Evolutionary conservation across 1,140 invertebrate species (phyloP).

Genomic region (Lutraria rhynchaena): DNA sequence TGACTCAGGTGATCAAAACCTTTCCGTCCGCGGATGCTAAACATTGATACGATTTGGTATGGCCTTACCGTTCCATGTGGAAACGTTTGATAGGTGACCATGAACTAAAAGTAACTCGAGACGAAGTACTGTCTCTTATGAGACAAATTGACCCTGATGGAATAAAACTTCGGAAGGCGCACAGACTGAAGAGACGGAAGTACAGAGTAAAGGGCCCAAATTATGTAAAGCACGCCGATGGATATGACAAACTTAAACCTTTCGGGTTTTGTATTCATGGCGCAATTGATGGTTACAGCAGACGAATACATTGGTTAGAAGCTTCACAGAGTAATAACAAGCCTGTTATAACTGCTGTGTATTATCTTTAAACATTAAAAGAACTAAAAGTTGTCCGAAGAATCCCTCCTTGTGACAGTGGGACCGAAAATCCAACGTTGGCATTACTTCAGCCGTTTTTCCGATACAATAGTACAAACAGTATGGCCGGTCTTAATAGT

Average conservation of each 20-base stretch:
- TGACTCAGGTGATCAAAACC: too few relatives aligned
- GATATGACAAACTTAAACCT: constrained; percentile 42
- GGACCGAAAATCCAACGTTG: constrained; percentile 37
- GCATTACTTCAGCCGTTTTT: constrained; percentile 19
- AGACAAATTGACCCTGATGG: too few relatives aligned
- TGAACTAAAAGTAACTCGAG: too few relatives aligned
- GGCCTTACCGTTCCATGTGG: too few relatives aligned
- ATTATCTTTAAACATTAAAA: constrained; percentile 29
- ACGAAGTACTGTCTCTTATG: too few relatives aligned
- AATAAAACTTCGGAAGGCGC: too few relatives aligned
- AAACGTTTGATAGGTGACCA: too few relatives aligned
- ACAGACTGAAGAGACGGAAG: too few relatives aligned
- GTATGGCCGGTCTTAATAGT: constrained; percentile 27
- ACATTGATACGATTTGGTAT: too few relatives aligned
- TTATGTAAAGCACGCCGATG: constrained; percentile 11
- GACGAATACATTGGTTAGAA: too few relatives aligned
- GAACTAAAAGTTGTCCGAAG: background rate
- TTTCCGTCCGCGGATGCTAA: too few relatives aligned
- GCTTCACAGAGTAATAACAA: too few relatives aligned
- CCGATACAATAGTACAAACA: constrained; percentile 1
- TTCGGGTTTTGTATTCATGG: constrained; percentile 42
- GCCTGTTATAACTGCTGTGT: background rate
- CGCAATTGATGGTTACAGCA: constrained; percentile 36
- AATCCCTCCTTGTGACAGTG: constrained; percentile 17
- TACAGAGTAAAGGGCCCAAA: constrained; percentile 24